These are phyloP conservation scores for Euspilapteryx auroguttella DNA, from an alignment of 2,888 invertebrate species.

Conservation along the genomic window DNA sequence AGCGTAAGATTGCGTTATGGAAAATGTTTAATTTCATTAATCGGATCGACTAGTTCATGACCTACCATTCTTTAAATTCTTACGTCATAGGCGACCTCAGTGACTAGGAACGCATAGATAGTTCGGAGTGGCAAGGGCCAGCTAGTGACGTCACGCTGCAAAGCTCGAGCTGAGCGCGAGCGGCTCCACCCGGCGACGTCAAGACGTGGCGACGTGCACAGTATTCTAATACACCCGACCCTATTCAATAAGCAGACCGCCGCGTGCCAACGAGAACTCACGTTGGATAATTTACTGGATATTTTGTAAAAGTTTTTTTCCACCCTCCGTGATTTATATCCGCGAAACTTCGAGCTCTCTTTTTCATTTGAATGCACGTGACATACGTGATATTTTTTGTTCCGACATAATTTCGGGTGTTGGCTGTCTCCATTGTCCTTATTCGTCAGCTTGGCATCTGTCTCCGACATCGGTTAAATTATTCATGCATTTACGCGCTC, in stretches of 20 bases:
- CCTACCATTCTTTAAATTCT: no score
- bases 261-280: conserved; percentile 57
- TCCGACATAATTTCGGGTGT: conserved; percentile 45
- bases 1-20: no score
- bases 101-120: no score
- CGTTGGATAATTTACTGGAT: conserved; percentile 62
- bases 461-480: conserved; percentile 48
- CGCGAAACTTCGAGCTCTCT: conserved; percentile 57
- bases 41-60: no score
- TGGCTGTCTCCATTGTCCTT: conserved; percentile 36
- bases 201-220: conserved; percentile 45
- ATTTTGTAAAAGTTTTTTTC: conserved; percentile 59
- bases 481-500: conserved; percentile 54
- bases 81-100: no score
- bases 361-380: conserved; percentile 61
- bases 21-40: no score
- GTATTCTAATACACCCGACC: conserved; percentile 49
- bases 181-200: conserved; percentile 13
- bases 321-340: conserved; percentile 59
- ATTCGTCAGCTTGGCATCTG: conserved; percentile 47
- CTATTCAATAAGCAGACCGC: conserved; percentile 61
- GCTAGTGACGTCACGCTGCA: conserved; percentile 6
- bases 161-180: conserved; percentile 11
- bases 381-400: conserved; percentile 58
- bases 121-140: no score